These are phyloP conservation scores for Alviniconcha marisindica DNA, from an alignment of 1,140 invertebrate species.

Conservation along the genomic window DNA sequence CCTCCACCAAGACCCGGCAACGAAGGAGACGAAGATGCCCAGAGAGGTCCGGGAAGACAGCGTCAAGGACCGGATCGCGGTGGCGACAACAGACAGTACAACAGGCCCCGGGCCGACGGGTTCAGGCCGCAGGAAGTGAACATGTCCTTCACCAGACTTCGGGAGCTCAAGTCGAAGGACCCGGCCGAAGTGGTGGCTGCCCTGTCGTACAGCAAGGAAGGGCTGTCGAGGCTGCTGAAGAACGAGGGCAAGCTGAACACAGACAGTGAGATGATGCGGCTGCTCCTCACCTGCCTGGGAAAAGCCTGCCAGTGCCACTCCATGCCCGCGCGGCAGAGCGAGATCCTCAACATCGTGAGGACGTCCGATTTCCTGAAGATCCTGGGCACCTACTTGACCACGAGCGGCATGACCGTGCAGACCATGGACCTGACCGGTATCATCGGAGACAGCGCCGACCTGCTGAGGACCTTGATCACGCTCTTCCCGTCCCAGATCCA, in stretches of 20 bases:
- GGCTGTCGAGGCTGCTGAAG: slow-evolving; percentile 16
- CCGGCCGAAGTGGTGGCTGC: slow-evolving; percentile 24
- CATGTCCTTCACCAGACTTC: slow-evolving; percentile 14
- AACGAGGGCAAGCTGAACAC: neutral
- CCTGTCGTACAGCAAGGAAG: slow-evolving; percentile 38
- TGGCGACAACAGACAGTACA: neutral
- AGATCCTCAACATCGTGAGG: slow-evolving; percentile 9
- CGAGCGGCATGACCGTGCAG: neutral
- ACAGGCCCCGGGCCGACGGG: neutral
- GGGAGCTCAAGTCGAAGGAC: slow-evolving; percentile 3
- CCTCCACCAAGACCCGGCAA: neutral
- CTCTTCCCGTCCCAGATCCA: slow-evolving; percentile 7
- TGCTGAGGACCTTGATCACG: neutral
- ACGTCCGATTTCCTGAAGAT: neutral
- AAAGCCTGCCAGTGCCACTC: slow-evolving; percentile 22
- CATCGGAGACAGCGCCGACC: slow-evolving; percentile 28
- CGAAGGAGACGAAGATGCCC: neutral
- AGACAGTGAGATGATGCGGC: neutral
- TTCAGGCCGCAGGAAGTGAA: slow-evolving; percentile 19
- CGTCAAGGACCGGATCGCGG: neutral
- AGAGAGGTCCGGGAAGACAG: neutral
- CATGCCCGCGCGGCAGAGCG: slow-evolving; percentile 14
- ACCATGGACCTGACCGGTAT: neutral
- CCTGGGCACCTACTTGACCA: slow-evolving; percentile 8
- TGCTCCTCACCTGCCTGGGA: slow-evolving; percentile 10